Conservation (phyloP, 2,797 vertebrate species). For the Ctenosaura bakeri region DNA sequence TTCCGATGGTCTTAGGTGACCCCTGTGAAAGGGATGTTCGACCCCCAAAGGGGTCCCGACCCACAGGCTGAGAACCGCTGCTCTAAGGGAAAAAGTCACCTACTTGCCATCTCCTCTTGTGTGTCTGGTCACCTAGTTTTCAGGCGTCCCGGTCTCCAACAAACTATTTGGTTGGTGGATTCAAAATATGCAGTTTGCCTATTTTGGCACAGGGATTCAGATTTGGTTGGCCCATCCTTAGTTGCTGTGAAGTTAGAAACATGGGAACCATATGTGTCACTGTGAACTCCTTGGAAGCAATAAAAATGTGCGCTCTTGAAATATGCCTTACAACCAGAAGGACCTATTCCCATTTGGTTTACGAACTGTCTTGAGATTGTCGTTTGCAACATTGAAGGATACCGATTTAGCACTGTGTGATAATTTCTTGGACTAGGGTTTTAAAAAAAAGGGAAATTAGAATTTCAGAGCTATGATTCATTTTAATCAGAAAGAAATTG, state of each 20-base stretch:
- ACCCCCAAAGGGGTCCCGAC: too few species aligned
- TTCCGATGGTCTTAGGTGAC: too few species aligned
- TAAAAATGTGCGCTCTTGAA: slow-evolving; percentile 3
- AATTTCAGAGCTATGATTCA: slow-evolving; percentile 85
- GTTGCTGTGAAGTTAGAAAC: not conserved
- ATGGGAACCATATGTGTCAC: not conserved
- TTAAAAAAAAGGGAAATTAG: slow-evolving; percentile 81
- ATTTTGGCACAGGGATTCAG: too few species aligned
- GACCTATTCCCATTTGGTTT: slow-evolving; percentile 50
- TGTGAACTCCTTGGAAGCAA: not conserved
- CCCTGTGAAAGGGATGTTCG: too few species aligned
- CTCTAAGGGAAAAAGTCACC: too few species aligned
- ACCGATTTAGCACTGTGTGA: slow-evolving; percentile 73
- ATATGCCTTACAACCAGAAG: slow-evolving; percentile 25
- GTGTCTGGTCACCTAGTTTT: too few species aligned
- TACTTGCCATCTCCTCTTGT: too few species aligned
- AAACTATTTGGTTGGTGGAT: too few species aligned
- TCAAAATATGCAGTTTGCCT: too few species aligned
- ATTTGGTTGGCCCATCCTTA: too few species aligned
- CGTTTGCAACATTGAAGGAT: slow-evolving; percentile 55
- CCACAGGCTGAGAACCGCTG: too few species aligned
- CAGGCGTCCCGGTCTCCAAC: too few species aligned
- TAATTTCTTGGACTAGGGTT: slow-evolving; percentile 77
- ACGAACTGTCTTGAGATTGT: slow-evolving; percentile 38
- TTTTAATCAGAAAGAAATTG: slow-evolving; percentile 87